phyloP scores from a whole-genome alignment of 2,113 vertebrate genomes.

The Triplophysa dalaica region DNA sequence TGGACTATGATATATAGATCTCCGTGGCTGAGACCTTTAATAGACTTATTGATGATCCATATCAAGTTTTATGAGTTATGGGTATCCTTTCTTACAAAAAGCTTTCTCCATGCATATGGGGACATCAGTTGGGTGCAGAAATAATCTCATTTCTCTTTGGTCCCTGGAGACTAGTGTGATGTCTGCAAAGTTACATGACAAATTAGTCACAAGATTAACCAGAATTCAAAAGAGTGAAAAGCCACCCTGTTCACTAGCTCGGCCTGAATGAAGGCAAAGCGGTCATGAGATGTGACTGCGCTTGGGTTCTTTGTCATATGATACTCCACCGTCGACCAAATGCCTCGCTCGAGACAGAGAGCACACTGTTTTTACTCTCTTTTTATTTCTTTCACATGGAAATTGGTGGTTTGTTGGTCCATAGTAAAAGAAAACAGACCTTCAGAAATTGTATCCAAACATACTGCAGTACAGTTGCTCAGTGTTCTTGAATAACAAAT shows the following conservation, averaged over 20 bases:
- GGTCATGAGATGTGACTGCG: conserved; percentile 17
- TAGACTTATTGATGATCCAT: conserved; percentile 27
- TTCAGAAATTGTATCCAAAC: too few relatives aligned
- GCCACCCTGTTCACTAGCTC: not conserved
- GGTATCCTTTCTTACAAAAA: conserved; percentile 1
- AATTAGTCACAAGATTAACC: conserved; percentile 29
- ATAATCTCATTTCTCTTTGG: conserved; percentile 22
- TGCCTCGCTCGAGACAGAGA: conserved; percentile 19
- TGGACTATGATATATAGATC: conserved; percentile 10
- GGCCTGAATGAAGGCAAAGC: not conserved
- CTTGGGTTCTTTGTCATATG: conserved; percentile 29
- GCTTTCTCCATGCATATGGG: not conserved
- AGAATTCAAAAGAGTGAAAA: not conserved
- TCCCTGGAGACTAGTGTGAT: not conserved
- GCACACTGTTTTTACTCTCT: not conserved
- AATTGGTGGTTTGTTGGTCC: not conserved
- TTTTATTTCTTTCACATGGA: not conserved
- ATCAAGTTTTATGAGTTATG: conserved; percentile 27
- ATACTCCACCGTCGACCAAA: conserved; percentile 10
- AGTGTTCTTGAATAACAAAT: too few relatives aligned
- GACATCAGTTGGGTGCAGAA: not conserved
- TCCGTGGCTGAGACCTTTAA: conserved; percentile 5
- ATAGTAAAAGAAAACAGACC: not conserved
- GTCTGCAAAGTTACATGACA: conserved; percentile 9
- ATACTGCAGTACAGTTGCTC: too few relatives aligned